Evolutionary conservation across 1,140 invertebrate species (phyloP).

Genomic region (Macrocentrus cingulum): DNA sequence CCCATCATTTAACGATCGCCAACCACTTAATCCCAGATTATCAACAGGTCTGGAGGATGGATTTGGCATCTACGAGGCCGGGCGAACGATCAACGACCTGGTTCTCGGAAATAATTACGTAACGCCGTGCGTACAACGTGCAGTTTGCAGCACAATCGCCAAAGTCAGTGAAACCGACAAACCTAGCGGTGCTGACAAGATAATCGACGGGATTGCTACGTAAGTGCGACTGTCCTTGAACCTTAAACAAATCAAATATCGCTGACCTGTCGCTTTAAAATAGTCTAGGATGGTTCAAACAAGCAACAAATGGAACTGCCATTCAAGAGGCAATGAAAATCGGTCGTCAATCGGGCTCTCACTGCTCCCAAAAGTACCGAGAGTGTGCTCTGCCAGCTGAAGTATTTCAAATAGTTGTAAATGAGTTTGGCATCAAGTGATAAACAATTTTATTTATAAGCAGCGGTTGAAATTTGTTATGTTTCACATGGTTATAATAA

Average conservation of each 20-base stretch:
- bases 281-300: conserved; percentile 43
- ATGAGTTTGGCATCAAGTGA: conserved; percentile 33
- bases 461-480: background rate
- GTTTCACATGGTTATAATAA: background rate
- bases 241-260: too few species aligned
- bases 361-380: conserved; percentile 35
- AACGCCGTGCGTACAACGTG: conserved; percentile 46
- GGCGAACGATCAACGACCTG: conserved; percentile 40
- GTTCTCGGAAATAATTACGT: conserved; percentile 42
- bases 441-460: background rate
- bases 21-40: too few species aligned
- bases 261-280: conserved; percentile 9
- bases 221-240: conserved; percentile 34
- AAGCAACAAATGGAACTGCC: conserved; percentile 42
- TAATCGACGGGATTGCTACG: conserved; percentile 54
- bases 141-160: conserved; percentile 45
- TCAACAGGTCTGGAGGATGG: conserved; percentile 32
- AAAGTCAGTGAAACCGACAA: conserved; percentile 33
- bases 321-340: conserved; percentile 42
- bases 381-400: conserved; percentile 16
- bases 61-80: conserved; percentile 30
- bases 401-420: conserved; percentile 25
- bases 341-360: conserved; percentile 31
- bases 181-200: conserved; percentile 47
- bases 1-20: too few species aligned